phyloP scores from a whole-genome alignment of 2,797 vertebrate species.

The Caiman crocodilus region DNA sequence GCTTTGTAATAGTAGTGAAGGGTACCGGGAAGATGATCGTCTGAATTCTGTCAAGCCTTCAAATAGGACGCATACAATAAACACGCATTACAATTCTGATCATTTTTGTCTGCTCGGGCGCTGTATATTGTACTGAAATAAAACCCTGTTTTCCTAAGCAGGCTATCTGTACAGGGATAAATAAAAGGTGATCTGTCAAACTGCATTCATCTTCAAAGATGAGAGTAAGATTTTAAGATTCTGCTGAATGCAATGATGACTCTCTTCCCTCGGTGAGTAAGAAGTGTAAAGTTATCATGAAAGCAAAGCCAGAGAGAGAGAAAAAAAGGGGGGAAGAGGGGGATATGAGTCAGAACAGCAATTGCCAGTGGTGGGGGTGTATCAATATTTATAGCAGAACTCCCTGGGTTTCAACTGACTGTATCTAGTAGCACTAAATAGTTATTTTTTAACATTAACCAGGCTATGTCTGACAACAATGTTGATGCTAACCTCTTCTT shows the following conservation, averaged over 20 bases:
- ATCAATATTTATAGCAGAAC: slow-evolving; percentile 68
- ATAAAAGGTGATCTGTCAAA: slow-evolving; percentile 49
- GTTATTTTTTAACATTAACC: slow-evolving; percentile 13
- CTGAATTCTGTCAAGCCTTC: neutral
- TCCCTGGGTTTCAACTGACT: slow-evolving; percentile 45
- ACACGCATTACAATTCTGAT: accelerated
- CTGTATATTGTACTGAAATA: neutral
- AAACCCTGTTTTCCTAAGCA: neutral
- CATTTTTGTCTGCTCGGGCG: neutral
- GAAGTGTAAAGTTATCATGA: slow-evolving; percentile 23
- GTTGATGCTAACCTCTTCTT: slow-evolving; percentile 27
- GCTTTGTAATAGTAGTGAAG: neutral
- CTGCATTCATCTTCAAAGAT: neutral
- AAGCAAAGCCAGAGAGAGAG: slow-evolving; percentile 46
- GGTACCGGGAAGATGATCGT: neutral
- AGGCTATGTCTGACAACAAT: slow-evolving; percentile 50
- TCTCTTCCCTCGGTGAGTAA: slow-evolving; percentile 47
- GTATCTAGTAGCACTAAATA: neutral
- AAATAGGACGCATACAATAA: neutral
- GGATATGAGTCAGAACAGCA: slow-evolving; percentile 52
- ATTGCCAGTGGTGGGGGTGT: slow-evolving; percentile 12
- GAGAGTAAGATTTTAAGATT: slow-evolving; percentile 18
- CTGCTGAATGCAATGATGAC: slow-evolving; percentile 33
- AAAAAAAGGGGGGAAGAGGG: neutral
- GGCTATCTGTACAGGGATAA: slow-evolving; percentile 33